phyloP scores from a whole-genome alignment of 2,113 vertebrate genomes.

The Lasiurus borealis region DNA sequence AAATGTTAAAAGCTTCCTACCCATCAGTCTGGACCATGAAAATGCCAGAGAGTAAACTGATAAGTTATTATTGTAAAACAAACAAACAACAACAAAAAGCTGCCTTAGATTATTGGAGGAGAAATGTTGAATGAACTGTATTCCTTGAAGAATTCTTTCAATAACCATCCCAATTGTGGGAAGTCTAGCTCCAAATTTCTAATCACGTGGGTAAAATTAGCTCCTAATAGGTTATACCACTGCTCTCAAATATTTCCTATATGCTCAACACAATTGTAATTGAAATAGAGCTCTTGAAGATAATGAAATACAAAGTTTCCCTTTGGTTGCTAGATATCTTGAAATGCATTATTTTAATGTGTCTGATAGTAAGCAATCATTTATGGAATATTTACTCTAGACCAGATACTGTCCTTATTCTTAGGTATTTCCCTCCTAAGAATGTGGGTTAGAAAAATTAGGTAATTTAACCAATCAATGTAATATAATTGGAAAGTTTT shows the following conservation, averaged over 20 bases:
- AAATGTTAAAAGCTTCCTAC: neutral
- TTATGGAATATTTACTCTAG: neutral
- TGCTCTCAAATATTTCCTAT: neutral
- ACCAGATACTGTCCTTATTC: neutral
- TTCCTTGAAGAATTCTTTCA: neutral
- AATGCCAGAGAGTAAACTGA: neutral
- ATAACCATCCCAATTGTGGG: rapidly evolving
- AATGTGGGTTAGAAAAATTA: neutral
- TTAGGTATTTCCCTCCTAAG: neutral
- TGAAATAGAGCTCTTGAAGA: neutral
- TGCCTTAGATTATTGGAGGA: neutral
- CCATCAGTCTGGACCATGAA: neutral
- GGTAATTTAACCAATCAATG: neutral
- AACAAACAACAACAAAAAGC: neutral
- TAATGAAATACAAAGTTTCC: neutral
- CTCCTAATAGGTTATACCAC: neutral
- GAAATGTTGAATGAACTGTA: neutral
- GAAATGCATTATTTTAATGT: neutral
- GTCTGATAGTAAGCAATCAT: neutral
- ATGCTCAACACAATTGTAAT: neutral
- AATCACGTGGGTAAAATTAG: neutral
- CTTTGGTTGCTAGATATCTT: neutral
- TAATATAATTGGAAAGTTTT: neutral
- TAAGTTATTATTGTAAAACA: neutral
- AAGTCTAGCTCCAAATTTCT: neutral